These are phyloP conservation scores for Perithous albicinctus DNA, from an alignment of 2,888 invertebrate species.

Conservation along the genomic window DNA sequence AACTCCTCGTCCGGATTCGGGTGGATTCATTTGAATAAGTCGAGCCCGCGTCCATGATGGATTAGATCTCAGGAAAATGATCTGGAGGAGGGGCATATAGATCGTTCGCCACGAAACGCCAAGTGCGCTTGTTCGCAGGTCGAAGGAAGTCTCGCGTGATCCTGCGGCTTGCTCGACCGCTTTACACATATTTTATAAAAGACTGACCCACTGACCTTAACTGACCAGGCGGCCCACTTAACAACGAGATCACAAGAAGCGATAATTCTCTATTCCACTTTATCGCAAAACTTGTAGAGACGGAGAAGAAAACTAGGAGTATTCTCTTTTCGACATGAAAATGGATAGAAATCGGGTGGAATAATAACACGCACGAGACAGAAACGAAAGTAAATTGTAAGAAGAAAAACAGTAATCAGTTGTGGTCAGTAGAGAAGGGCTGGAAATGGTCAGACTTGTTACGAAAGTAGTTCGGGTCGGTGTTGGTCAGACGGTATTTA, in stretches of 20 bases:
- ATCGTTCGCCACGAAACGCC: background rate
- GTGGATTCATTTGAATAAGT: slow-evolving; percentile 42
- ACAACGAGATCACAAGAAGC: slow-evolving; percentile 50
- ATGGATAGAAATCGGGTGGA: background rate
- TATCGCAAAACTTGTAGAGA: background rate
- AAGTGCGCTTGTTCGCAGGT: slow-evolving; percentile 19
- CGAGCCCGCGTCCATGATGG: slow-evolving; percentile 31
- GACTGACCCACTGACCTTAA: slow-evolving; percentile 82
- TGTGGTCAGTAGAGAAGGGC: background rate
- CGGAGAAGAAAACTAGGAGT: background rate
- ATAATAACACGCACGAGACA: background rate
- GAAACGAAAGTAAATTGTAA: background rate
- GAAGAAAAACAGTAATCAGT: background rate
- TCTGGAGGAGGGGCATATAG: slow-evolving; percentile 9
- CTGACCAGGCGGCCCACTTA: slow-evolving; percentile 72
- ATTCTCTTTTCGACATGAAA: background rate
- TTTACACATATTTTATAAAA: slow-evolving; percentile 38
- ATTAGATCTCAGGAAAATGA: slow-evolving; percentile 34
- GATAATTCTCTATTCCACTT: slow-evolving; percentile 40
- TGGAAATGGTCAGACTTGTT: background rate
- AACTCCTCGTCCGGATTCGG: slow-evolving; percentile 22
- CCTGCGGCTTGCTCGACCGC: slow-evolving; percentile 26
- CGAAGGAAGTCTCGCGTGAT: slow-evolving; percentile 67
- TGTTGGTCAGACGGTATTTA: slow-evolving; percentile 26
- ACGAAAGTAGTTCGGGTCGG: slow-evolving; percentile 13